Conservation (phyloP, 2,888 invertebrate genomes). For the Tachina grossa region DNA sequence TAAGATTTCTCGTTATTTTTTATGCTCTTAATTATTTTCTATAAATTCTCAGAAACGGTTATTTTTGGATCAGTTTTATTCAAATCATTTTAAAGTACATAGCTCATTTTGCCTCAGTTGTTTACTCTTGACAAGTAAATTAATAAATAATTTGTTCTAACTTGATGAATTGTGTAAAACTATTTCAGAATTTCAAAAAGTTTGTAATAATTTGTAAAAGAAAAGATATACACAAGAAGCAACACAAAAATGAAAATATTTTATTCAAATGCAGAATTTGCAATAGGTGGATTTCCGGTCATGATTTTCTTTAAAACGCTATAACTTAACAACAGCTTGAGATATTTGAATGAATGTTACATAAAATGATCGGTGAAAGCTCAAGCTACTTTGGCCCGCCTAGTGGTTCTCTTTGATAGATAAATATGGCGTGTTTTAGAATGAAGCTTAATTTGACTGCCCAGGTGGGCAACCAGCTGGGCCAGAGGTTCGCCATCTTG, state of each 20-base stretch:
- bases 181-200: slow-evolving; percentile 1
- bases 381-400: no score
- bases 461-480: no score
- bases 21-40: neutral
- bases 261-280: no score
- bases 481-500: no score
- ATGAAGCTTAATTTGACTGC: no score
- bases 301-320: no score
- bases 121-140: slow-evolving; percentile 4
- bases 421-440: no score
- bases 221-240: neutral
- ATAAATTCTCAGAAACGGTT: slow-evolving; percentile 2
- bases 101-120: neutral
- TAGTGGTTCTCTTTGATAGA: no score
- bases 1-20: neutral
- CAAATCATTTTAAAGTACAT: neutral
- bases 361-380: no score
- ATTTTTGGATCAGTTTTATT: slow-evolving; percentile 14
- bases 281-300: no score
- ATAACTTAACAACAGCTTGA: no score
- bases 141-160: neutral
- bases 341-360: no score
- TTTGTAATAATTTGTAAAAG: slow-evolving; percentile 7
- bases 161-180: slow-evolving; percentile 27
- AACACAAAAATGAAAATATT: neutral